These are phyloP conservation scores for Atherinosoma microstoma DNA, from an alignment of 2,797 vertebrate species.

Conservation along the genomic window DNA sequence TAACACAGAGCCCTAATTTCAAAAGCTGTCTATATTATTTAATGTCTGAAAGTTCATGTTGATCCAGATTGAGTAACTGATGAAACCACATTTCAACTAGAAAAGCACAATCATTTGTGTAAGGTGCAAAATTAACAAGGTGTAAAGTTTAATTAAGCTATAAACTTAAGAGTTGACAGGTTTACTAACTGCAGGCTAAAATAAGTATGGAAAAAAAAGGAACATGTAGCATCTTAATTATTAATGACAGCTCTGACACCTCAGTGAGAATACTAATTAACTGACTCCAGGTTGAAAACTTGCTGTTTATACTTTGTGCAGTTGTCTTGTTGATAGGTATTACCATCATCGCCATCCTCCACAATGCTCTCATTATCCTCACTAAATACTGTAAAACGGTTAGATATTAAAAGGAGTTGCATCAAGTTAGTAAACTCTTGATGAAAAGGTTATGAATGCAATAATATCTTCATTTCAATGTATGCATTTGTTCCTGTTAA, in stretches of 20 bases:
- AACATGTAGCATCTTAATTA: conserved; percentile 15
- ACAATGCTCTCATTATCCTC: neutral
- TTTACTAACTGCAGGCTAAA: conserved; percentile 3
- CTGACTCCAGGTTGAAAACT: conserved; percentile 16
- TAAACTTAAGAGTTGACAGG: neutral
- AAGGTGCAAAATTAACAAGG: neutral
- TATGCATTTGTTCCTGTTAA: too few relatives aligned
- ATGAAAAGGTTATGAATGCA: too few relatives aligned
- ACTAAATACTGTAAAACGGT: neutral
- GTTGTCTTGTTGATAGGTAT: neutral
- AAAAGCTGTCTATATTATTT: too few relatives aligned
- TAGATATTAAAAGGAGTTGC: neutral
- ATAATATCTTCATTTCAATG: neutral
- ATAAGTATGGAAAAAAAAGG: conserved; percentile 18
- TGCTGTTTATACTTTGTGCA: neutral
- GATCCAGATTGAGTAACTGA: neutral
- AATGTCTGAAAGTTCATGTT: neutral
- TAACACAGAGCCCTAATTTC: too few relatives aligned
- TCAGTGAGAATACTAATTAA: conserved; percentile 14
- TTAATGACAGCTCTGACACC: conserved; percentile 28
- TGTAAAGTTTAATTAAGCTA: conserved; percentile 1
- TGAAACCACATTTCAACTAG: neutral
- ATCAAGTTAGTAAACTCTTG: neutral
- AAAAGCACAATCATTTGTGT: neutral
- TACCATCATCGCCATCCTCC: neutral